Evolutionary conservation across 2,888 invertebrate genomes (phyloP).

Genomic region (Andrena hattorfiana): DNA sequence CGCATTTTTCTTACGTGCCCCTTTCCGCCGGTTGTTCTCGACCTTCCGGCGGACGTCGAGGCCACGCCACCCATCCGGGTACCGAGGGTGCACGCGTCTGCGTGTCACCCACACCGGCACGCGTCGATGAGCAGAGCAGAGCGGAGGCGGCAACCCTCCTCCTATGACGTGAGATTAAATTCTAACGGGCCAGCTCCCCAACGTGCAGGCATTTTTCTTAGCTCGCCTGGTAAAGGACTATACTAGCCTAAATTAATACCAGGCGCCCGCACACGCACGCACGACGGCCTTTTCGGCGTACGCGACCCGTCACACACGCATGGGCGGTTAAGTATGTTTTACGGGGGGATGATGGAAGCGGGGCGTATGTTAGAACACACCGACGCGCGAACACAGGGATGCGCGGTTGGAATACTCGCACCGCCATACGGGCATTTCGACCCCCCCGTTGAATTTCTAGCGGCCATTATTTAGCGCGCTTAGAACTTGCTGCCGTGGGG

Average conservation of each 20-base stretch:
- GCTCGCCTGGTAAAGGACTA: conserved; percentile 76
- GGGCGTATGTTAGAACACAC: conserved; percentile 72
- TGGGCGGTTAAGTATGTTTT: conserved; percentile 60
- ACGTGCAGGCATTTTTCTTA: conserved; percentile 83
- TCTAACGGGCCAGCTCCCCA: conserved; percentile 79
- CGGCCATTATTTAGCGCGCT: conserved; percentile 84
- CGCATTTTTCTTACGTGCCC: conserved; percentile 80
- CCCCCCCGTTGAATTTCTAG: conserved; percentile 79
- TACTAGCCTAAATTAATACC: conserved; percentile 83
- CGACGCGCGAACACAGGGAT: conserved; percentile 38
- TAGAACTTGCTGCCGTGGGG: conserved; percentile 81
- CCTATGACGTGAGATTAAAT: conserved; percentile 82
- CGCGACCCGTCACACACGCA: conserved; percentile 20
- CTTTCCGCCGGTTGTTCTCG: conserved; percentile 65
- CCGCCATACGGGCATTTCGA: conserved; percentile 75
- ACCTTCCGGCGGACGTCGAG: conserved; percentile 60
- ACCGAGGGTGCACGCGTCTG: conserved; percentile 5
- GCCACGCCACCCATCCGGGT: conserved; percentile 42
- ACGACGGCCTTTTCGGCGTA: conserved; percentile 6
- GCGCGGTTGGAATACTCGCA: conserved; percentile 62
- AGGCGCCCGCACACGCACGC: conserved; percentile 56
- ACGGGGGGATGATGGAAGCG: conserved; percentile 50
- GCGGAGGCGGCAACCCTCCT: conserved; percentile 30
- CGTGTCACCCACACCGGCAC: conserved; percentile 48
- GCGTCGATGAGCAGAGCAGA: conserved; percentile 58